Evolutionary conservation across 1,140 invertebrate genomes (phyloP).

Genomic region (Trypoxylus dichotomus): DNA sequence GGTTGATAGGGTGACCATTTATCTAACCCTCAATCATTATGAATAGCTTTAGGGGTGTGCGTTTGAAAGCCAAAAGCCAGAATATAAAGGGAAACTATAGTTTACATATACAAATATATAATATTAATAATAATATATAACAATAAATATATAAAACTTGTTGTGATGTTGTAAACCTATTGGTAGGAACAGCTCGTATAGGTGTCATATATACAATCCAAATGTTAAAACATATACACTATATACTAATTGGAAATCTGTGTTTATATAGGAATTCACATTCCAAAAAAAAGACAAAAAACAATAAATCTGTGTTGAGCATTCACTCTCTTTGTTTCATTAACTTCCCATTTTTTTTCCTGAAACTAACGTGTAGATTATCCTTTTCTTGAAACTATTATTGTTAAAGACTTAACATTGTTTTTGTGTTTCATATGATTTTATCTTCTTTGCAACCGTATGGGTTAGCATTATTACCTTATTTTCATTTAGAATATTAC

Average conservation of each 20-base stretch:
- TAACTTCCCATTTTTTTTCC: not conserved
- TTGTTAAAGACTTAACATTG: too few species aligned
- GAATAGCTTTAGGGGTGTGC: too few species aligned
- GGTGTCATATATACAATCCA: conserved; percentile 7
- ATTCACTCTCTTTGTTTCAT: not conserved
- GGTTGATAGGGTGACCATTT: too few species aligned
- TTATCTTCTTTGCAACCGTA: too few species aligned
- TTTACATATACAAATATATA: too few species aligned
- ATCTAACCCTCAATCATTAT: too few species aligned
- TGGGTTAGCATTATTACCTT: too few species aligned
- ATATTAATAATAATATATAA: not conserved
- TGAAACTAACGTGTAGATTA: too few species aligned
- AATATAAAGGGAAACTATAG: not conserved
- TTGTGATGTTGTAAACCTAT: conserved; percentile 18
- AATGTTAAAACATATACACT: not conserved
- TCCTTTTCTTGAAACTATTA: too few species aligned
- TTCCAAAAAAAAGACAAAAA: conserved; percentile 11
- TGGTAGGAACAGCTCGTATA: not conserved
- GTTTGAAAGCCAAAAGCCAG: too few species aligned
- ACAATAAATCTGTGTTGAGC: conserved; percentile 4
- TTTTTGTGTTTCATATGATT: too few species aligned
- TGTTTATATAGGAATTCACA: conserved; percentile 1
- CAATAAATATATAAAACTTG: not conserved
- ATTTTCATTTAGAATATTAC: too few species aligned
- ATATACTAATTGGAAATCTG: not conserved